Percentiles rank a stretch among this genome's conserved stretches.
These are phyloP conservation scores for Oncorhynchus tshawytscha DNA, from an alignment of 2,113 vertebrate species.

Conservation along the genomic window DNA sequence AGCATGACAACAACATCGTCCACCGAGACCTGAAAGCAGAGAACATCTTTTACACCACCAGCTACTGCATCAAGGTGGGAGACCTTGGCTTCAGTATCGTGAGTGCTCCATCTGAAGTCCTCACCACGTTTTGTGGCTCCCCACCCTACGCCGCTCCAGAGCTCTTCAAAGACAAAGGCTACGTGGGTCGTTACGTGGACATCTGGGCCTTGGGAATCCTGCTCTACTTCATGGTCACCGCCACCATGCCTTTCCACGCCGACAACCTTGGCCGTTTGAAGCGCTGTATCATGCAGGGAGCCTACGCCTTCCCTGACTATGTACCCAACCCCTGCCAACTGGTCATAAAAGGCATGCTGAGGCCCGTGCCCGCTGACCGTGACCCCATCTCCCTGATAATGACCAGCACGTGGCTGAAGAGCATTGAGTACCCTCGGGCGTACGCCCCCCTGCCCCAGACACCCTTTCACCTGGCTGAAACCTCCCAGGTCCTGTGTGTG, in stretches of 20 bases:
- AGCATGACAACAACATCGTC: slow-evolving; percentile 77
- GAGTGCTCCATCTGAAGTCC: slow-evolving; percentile 52
- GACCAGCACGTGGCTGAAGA: slow-evolving; percentile 65
- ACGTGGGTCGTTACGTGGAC: slow-evolving; percentile 67
- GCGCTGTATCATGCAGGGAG: slow-evolving; percentile 70
- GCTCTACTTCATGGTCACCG: slow-evolving; percentile 75
- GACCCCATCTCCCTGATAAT: slow-evolving; percentile 58
- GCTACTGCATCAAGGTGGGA: slow-evolving; percentile 75
- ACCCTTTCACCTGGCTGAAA: slow-evolving; percentile 60
- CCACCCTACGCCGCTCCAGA: slow-evolving; percentile 77
- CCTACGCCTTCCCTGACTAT: slow-evolving; percentile 68
- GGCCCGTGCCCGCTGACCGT: slow-evolving; percentile 65
- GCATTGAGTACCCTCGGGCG: slow-evolving; percentile 61
- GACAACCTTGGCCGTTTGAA: slow-evolving; percentile 69
- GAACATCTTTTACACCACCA: slow-evolving; percentile 77
- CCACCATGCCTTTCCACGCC: slow-evolving; percentile 70
- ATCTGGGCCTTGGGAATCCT: slow-evolving; percentile 78
- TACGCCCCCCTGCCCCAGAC: slow-evolving; percentile 48
- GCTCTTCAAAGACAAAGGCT: slow-evolving; percentile 73
- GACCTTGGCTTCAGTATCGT: slow-evolving; percentile 77
- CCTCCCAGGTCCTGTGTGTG: slow-evolving; percentile 38
- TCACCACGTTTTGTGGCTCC: slow-evolving; percentile 76
- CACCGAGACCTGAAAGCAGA: slow-evolving; percentile 80
- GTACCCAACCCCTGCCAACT: slow-evolving; percentile 66
- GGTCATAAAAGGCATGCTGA: slow-evolving; percentile 70